Percentiles rank a stretch among this genome's conserved stretches.
These are phyloP conservation scores for Aix galericulata DNA, from an alignment of 2,113 vertebrate genomes.

Conservation along the genomic window DNA sequence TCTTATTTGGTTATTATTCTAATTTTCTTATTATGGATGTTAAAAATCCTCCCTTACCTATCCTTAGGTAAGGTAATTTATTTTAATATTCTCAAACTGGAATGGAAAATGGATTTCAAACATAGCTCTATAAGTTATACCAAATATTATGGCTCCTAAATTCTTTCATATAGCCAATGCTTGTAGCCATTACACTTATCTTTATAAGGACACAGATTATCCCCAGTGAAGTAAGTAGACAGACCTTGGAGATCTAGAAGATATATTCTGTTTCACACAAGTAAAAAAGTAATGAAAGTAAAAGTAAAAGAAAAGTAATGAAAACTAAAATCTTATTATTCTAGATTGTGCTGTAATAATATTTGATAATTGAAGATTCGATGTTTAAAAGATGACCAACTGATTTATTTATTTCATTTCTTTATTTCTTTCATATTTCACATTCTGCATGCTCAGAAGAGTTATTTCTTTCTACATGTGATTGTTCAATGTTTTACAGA, in stretches of 20 bases:
- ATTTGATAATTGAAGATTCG: not conserved
- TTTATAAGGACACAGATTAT: not conserved
- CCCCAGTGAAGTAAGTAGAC: not conserved
- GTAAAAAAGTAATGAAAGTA: not conserved
- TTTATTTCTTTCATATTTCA: not conserved
- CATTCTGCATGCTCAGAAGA: not conserved
- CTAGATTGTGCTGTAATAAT: not conserved
- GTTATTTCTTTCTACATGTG: not conserved
- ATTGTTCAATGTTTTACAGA: not conserved
- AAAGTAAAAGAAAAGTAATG: not conserved
- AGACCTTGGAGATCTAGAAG: not conserved
- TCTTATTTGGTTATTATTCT: not conserved
- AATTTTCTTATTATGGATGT: not conserved
- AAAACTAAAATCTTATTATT: not conserved
- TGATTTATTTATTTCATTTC: not conserved
- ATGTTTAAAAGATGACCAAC: not conserved
- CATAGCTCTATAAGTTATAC: not conserved
- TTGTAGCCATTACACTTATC: not conserved
- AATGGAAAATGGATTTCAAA: not conserved
- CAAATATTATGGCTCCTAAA: not conserved
- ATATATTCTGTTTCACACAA: not conserved
- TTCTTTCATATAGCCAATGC: not conserved
- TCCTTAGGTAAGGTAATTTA: not conserved
- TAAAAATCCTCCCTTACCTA: not conserved
- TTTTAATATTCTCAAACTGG: not conserved